These are phyloP conservation scores for Spatulosminthurus flaviceps DNA, from an alignment of 2,888 invertebrate species.

Conservation along the genomic window DNA sequence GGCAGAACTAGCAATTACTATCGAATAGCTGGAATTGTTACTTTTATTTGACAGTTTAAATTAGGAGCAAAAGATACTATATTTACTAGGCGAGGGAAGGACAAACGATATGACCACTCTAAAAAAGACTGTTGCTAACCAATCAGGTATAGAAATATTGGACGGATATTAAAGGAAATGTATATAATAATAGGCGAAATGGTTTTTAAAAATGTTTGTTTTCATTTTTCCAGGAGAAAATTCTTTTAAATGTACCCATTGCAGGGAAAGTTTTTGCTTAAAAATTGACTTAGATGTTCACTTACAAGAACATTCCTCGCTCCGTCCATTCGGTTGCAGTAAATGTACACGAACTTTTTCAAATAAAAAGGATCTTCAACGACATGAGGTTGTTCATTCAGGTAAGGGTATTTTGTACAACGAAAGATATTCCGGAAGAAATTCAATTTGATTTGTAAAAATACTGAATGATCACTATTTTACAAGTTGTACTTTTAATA, in stretches of 20 bases:
- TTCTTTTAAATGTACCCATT: constrained; percentile 44
- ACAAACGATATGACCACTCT: too few relatives aligned
- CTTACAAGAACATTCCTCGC: constrained; percentile 63
- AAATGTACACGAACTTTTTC: constrained; percentile 74
- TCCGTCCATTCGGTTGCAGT: constrained; percentile 67
- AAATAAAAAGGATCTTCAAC: constrained; percentile 74
- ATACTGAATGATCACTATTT: background rate
- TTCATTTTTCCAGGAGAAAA: constrained; percentile 64
- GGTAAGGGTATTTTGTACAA: constrained; percentile 64
- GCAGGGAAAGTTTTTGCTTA: constrained; percentile 43
- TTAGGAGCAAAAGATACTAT: too few relatives aligned
- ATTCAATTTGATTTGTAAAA: background rate
- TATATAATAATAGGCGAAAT: too few relatives aligned
- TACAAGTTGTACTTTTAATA: background rate
- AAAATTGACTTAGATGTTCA: constrained; percentile 36
- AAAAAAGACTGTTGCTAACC: too few relatives aligned
- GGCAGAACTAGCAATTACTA: too few relatives aligned
- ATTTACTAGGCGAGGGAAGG: too few relatives aligned
- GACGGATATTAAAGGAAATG: too few relatives aligned
- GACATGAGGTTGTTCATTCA: constrained; percentile 73
- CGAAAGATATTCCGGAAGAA: constrained; percentile 28
- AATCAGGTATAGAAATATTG: too few relatives aligned
- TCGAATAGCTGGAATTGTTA: too few relatives aligned
- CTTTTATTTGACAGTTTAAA: too few relatives aligned
- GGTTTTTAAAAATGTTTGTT: too few relatives aligned